These are phyloP conservation scores for Pristiophorus japonicus DNA, from an alignment of 2,113 vertebrate species.

Conservation along the genomic window DNA sequence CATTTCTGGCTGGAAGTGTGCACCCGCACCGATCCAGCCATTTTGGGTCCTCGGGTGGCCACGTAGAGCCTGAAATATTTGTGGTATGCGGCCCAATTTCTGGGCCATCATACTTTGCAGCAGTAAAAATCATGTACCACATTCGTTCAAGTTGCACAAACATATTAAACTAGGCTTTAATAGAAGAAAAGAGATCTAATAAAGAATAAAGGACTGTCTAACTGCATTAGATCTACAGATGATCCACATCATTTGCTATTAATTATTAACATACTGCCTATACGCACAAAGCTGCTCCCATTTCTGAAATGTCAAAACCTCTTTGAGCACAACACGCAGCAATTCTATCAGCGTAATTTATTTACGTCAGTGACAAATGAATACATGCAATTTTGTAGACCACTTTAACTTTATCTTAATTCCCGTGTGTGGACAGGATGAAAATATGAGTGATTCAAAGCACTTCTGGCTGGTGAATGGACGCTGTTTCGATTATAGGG, in stretches of 20 bases:
- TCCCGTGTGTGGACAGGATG: background rate
- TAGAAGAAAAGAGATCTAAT: too few species aligned
- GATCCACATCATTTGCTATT: background rate
- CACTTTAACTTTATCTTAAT: background rate
- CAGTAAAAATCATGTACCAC: background rate
- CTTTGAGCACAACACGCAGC: background rate
- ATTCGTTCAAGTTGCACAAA: background rate
- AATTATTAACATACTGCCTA: conserved; percentile 7
- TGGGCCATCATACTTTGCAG: background rate
- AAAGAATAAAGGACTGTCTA: background rate
- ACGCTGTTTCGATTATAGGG: background rate
- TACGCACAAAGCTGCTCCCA: background rate
- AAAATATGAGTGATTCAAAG: background rate
- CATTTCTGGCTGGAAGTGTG: background rate
- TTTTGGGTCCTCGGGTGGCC: background rate
- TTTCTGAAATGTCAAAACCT: conserved; percentile 17
- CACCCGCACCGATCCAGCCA: background rate
- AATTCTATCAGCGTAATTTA: background rate
- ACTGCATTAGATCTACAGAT: background rate
- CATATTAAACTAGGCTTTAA: background rate
- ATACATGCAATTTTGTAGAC: background rate
- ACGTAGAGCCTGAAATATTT: background rate
- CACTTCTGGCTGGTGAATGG: background rate
- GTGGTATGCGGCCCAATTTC: background rate
- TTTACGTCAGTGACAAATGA: background rate